Base-by-base conservation (phyloP, 2,888 invertebrate species). In the Chironomus riparius region DNA sequence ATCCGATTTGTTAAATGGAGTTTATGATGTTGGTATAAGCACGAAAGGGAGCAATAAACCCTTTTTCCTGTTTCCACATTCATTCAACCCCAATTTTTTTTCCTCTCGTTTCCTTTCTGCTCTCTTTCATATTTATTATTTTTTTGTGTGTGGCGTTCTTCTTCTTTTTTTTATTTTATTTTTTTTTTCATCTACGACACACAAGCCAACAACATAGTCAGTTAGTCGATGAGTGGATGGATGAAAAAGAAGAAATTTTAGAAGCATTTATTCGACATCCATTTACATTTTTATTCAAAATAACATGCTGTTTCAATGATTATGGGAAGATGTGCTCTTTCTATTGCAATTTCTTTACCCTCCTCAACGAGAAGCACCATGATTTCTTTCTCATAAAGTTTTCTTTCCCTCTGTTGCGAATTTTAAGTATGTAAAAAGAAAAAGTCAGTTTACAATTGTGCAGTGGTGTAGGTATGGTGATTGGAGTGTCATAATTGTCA, bases 11-110 rank as follows among this genome's bases (percentile, higher is more conserved):
- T 13, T 70, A 48, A 70, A 48, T 47, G 18, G 18, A 65, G 13
- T 24, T 7, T 70, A 13, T 18, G 70, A 15, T 38, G 24, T 68
- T 48, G 13, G 21, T 21, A 12, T 47, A 47, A 69, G 47, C n/a
- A 68, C 15, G 68, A 68, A 68, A 70, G 70, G 70, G 70, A 70
- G 70, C 70, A 70, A 70, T 47, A 70, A 65, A 70, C 70, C 70
- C 70, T 70, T 70, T 68, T 70, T 70, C 70, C 47, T 70, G 70
- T 15, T 70, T 70, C 70, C 65, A 65, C 12, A 24, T 65, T 65
- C 21, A 48, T 70, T 70, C 70, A 70, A 70, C 70, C 70, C 70
- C 70, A 70, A 70, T 70, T 70, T 70, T 70, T 21, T 65, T 65
- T 50, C 4, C 13, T 12, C 13, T n/a, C 15, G 1, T 5, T 38